Conservation (phyloP, 1,140 invertebrate species). For the Andricus grossulariae region DNA sequence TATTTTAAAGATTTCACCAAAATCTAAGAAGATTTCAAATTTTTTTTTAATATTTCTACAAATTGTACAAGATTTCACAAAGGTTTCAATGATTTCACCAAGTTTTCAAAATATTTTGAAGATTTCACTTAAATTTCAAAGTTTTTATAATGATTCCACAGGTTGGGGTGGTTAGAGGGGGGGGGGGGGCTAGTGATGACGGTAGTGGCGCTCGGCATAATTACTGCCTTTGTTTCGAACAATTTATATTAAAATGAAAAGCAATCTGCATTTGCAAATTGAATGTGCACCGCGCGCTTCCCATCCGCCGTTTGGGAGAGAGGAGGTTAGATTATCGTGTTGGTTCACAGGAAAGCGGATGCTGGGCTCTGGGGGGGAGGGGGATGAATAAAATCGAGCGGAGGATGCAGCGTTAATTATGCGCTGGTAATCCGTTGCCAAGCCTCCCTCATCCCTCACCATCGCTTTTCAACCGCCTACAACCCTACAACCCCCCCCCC, state of each 20-base stretch:
- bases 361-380: constrained; percentile 45
- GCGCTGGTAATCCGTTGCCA: constrained; percentile 63
- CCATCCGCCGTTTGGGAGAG: constrained; percentile 33
- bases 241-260: constrained; percentile 74
- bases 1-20: too few species aligned
- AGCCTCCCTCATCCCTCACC: constrained; percentile 34
- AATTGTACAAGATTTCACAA: too few species aligned
- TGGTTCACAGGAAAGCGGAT: constrained; percentile 46
- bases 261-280: constrained; percentile 73
- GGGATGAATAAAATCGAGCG: constrained; percentile 66
- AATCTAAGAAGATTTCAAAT: too few species aligned
- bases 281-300: constrained; percentile 58
- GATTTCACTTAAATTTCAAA: too few species aligned
- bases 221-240: constrained; percentile 71
- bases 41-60: too few species aligned
- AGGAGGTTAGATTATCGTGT: constrained; percentile 56
- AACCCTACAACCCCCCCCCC: background rate
- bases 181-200: constrained; percentile 17
- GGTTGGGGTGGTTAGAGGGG: background rate
- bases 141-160: too few species aligned
- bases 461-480: background rate
- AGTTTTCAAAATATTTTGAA: too few species aligned
- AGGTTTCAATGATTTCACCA: too few species aligned
- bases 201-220: constrained; percentile 57
- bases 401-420: constrained; percentile 68